phyloP scores from a whole-genome alignment of 1,140 invertebrate species.

The Saxidomus purpurata region DNA sequence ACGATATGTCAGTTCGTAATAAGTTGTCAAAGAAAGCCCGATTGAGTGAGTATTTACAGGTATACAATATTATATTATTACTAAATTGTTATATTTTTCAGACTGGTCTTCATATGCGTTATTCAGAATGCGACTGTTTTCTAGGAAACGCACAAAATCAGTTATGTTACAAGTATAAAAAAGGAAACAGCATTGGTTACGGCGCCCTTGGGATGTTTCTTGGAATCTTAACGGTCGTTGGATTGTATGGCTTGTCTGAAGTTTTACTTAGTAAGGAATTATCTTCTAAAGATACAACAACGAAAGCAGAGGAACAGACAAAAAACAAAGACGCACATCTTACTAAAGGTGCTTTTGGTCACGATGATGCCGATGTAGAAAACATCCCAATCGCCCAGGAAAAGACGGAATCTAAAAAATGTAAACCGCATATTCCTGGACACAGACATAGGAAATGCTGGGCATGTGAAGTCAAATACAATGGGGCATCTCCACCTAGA shows the following conservation, averaged over 20 bases:
- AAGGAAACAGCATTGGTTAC: not conserved
- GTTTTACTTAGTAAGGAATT: not conserved
- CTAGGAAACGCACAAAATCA: not conserved
- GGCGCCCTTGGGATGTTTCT: not conserved
- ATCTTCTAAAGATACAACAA: no score
- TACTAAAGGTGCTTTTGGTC: not conserved
- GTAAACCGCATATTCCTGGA: not conserved
- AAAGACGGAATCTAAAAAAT: not conserved
- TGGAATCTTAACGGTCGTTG: not conserved
- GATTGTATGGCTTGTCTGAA: slow-evolving; percentile 30
- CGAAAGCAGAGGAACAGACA: no score
- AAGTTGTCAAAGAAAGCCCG: no score
- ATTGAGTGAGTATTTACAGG: no score
- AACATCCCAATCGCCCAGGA: not conserved
- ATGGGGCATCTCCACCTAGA: not conserved
- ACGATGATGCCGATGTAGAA: not conserved
- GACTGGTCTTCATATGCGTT: not conserved
- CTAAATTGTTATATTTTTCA: not conserved
- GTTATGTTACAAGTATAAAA: slow-evolving; percentile 2
- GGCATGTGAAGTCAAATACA: slow-evolving; percentile 35
- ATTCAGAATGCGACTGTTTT: slow-evolving; percentile 17
- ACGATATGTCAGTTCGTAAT: no score
- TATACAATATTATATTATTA: no score
- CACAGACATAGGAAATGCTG: slow-evolving; percentile 7
- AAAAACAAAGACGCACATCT: not conserved